These are phyloP conservation scores for Atta colombica DNA, from an alignment of 1,140 invertebrate species.

Conservation along the genomic window DNA sequence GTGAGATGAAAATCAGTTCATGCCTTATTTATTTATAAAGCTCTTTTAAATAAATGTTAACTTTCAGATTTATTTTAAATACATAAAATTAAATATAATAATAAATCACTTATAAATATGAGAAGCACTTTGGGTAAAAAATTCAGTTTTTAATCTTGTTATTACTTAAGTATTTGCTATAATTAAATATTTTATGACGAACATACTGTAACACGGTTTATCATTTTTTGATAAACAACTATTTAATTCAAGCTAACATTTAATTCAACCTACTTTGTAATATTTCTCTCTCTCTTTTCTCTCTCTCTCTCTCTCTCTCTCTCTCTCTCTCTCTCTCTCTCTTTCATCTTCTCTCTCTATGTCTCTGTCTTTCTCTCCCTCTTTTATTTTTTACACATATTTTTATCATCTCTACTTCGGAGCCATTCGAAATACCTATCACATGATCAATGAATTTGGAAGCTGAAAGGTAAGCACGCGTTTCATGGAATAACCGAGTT, in stretches of 20 bases:
- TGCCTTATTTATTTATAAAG: neutral
- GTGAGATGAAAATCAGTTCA: neutral
- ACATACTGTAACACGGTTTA: neutral
- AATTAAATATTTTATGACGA: neutral
- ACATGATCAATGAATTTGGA: constrained; percentile 71
- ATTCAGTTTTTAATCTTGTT: no score
- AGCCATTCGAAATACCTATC: constrained; percentile 50
- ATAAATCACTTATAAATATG: no score
- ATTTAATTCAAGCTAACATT: no score
- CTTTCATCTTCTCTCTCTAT: neutral
- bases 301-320: neutral
- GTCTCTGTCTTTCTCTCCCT: neutral
- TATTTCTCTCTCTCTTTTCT: neutral
- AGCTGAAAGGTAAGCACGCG: constrained; percentile 66
- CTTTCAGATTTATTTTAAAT: neutral
- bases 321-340: neutral
- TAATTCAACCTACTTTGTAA: neutral
- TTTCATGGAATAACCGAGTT: constrained; percentile 63
- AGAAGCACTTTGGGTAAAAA: no score
- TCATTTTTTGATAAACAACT: no score
- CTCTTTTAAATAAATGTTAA: neutral
- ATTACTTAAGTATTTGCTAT: no score
- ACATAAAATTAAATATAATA: neutral
- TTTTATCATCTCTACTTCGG: constrained; percentile 60
- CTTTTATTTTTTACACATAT: neutral